Evolutionary conservation across 2,797 vertebrate genomes (phyloP).

Genomic region (Gallinago solitaria): DNA sequence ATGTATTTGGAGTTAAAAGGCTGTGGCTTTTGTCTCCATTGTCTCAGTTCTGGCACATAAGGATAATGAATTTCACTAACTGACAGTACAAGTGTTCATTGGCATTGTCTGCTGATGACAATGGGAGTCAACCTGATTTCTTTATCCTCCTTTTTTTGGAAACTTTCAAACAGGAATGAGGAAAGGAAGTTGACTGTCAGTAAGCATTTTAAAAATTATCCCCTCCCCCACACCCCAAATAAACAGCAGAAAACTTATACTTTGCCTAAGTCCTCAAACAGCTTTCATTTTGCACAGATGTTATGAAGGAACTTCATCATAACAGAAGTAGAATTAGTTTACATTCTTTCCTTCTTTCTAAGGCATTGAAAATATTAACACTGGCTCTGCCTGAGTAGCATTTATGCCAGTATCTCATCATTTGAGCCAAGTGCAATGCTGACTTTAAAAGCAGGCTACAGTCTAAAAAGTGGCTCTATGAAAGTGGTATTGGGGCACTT

Average conservation of each 20-base stretch:
- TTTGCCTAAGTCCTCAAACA: not conserved
- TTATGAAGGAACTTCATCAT: constrained; percentile 10
- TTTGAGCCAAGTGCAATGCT: constrained; percentile 7
- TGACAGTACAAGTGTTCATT: not conserved
- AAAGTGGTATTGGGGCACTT: not conserved
- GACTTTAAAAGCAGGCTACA: not conserved
- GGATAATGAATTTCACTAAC: not conserved
- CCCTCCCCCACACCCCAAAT: not conserved
- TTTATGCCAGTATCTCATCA: not conserved
- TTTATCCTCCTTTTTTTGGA: constrained; percentile 37
- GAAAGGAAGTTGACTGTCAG: constrained; percentile 32
- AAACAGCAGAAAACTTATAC: constrained; percentile 41
- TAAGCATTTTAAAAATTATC: constrained; percentile 35
- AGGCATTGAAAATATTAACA: constrained; percentile 38
- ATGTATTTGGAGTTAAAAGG: constrained; percentile 16
- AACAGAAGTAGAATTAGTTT: constrained; percentile 14
- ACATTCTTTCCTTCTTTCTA: constrained; percentile 7
- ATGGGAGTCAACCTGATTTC: constrained; percentile 43
- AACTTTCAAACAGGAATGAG: constrained; percentile 29
- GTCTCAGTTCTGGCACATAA: not conserved
- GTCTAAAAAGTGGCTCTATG: not conserved
- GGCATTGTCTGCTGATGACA: constrained; percentile 1
- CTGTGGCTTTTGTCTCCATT: not conserved
- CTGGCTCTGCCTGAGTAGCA: not conserved
- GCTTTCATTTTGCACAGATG: constrained; percentile 41